phyloP scores from a whole-genome alignment of 2,888 invertebrate species.

The Tinea semifulvella region DNA sequence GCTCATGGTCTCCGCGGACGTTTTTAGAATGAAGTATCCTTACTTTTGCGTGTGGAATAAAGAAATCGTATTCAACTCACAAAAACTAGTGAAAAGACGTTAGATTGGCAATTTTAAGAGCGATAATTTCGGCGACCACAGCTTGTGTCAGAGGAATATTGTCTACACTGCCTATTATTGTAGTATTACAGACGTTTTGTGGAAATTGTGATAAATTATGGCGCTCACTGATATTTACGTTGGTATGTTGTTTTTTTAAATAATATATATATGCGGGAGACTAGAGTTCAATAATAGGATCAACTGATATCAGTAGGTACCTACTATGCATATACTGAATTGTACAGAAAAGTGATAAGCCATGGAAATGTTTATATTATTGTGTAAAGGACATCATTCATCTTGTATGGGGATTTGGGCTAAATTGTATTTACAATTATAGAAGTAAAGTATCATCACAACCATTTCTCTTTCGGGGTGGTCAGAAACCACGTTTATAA shows the following conservation, averaged over 20 bases:
- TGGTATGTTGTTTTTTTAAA: conserved; percentile 47
- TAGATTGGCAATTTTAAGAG: conserved; percentile 57
- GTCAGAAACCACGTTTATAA: too few relatives aligned
- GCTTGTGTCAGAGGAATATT: conserved; percentile 49
- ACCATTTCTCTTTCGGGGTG: too few relatives aligned
- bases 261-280: too few relatives aligned
- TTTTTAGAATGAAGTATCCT: conserved; percentile 73
- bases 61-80: conserved; percentile 92
- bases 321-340: too few relatives aligned
- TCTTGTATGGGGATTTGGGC: too few relatives aligned
- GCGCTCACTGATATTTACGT: conserved; percentile 55
- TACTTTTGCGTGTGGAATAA: conserved; percentile 93
- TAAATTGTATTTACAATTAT: too few relatives aligned
- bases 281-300: too few relatives aligned
- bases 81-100: conserved; percentile 93
- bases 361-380: too few relatives aligned
- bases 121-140: conserved; percentile 48
- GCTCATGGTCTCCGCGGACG: conserved; percentile 51
- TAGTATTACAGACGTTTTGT: not conserved
- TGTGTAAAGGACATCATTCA: too few relatives aligned
- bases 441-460: too few relatives aligned
- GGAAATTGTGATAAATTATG: conserved; percentile 49
- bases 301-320: too few relatives aligned
- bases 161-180: conserved; percentile 42
- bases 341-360: too few relatives aligned